These are phyloP conservation scores for Thripadectes ignobilis DNA, from an alignment of 2,797 vertebrate genomes.

Conservation along the genomic window DNA sequence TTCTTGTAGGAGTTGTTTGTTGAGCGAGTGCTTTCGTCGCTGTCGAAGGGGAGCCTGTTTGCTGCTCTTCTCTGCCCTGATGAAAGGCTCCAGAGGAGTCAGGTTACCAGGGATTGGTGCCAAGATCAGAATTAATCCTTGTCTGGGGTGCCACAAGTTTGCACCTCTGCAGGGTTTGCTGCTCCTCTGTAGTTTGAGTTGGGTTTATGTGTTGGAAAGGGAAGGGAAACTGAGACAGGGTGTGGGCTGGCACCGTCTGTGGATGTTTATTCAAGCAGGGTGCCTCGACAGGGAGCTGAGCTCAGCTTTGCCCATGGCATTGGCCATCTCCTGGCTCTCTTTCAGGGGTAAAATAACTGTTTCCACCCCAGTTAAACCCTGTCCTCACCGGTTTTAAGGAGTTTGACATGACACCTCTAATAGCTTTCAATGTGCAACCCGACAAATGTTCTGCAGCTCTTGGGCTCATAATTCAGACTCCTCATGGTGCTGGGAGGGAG, in stretches of 20 bases:
- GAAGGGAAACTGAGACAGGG: neutral
- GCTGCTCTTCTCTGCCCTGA: neutral
- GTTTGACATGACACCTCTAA: neutral
- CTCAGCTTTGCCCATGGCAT: accelerated
- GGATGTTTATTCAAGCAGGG: neutral
- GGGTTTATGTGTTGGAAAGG: neutral
- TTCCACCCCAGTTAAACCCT: accelerated
- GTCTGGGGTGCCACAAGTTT: neutral
- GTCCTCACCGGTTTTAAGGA: accelerated
- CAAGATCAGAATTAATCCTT: accelerated
- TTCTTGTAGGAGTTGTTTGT: neutral
- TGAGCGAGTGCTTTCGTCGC: accelerated
- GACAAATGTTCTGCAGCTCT: neutral
- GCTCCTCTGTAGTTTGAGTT: neutral
- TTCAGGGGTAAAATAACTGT: neutral
- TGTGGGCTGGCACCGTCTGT: accelerated
- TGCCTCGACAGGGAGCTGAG: neutral
- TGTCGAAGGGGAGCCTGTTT: neutral
- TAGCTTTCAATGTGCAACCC: neutral
- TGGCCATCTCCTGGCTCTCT: accelerated
- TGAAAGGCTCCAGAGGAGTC: neutral
- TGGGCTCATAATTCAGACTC: neutral
- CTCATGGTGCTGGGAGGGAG: neutral
- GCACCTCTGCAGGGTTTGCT: neutral
- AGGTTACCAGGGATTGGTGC: accelerated